Evolutionary conservation across 1,140 invertebrate genomes (phyloP).

Genomic region (Bombus superbus): DNA sequence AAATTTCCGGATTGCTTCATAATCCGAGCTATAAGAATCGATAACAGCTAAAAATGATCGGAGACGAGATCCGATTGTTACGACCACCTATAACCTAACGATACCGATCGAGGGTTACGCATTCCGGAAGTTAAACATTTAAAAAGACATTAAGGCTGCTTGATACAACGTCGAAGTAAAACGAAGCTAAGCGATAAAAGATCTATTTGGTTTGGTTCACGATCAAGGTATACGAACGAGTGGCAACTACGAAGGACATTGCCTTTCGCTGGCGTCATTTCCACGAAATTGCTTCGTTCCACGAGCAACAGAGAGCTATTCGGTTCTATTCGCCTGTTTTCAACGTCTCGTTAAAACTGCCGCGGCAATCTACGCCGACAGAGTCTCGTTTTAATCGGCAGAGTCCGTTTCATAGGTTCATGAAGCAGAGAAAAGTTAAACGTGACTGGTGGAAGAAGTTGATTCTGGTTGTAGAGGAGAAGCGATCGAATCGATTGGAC

Average conservation of each 20-base stretch:
- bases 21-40: too few relatives aligned
- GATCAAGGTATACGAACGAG: background rate
- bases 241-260: background rate
- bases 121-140: background rate
- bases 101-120: background rate
- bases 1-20: too few relatives aligned
- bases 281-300: background rate
- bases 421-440: constrained; percentile 7
- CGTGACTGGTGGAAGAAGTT: background rate
- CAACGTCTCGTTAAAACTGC: constrained; percentile 26
- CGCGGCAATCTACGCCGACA: background rate
- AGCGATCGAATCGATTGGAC: constrained; percentile 15
- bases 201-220: background rate
- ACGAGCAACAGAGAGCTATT: background rate
- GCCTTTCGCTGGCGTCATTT: background rate
- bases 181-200: background rate
- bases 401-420: constrained; percentile 1
- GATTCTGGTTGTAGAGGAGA: background rate
- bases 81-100: too few relatives aligned
- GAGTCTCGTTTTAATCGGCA: too few relatives aligned
- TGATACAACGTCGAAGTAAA: background rate
- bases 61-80: too few relatives aligned
- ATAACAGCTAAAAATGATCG: too few relatives aligned
- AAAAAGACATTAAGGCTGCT: background rate
- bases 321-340: constrained; percentile 3